Evolutionary conservation across 2,113 vertebrate species (phyloP).

Genomic region (Grammomys dolichurus): DNA sequence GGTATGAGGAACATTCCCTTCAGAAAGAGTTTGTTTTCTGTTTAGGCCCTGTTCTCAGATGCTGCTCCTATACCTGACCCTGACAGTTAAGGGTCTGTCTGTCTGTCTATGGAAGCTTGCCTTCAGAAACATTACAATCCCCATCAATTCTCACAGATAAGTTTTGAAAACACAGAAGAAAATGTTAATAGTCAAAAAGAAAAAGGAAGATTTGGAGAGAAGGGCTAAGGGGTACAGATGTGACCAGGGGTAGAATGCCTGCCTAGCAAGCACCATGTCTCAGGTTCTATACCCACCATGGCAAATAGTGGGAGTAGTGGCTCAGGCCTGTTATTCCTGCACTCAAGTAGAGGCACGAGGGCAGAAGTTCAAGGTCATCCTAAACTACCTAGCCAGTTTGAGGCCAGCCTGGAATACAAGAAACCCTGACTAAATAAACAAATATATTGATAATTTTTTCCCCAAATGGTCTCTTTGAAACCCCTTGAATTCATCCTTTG

Average conservation of each 20-base stretch:
- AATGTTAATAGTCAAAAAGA: neutral
- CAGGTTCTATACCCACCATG: neutral
- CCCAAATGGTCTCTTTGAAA: neutral
- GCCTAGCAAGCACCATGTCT: neutral
- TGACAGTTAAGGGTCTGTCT: neutral
- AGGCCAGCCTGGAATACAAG: neutral
- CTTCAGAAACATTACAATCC: neutral
- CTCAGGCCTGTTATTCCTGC: neutral
- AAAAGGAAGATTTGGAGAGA: neutral
- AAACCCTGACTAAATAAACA: neutral
- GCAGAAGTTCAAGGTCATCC: neutral
- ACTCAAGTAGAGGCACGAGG: no score
- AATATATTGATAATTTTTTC: neutral
- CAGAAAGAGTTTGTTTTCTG: neutral
- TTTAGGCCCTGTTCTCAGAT: neutral
- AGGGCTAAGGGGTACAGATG: neutral
- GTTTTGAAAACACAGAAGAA: slow-evolving; percentile 7
- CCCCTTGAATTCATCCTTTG: neutral
- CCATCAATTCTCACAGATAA: neutral
- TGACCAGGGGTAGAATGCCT: neutral
- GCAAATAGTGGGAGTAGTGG: neutral
- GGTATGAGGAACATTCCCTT: neutral
- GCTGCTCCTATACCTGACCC: neutral
- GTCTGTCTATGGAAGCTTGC: neutral
- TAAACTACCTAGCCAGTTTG: neutral